Conservation (phyloP, 1,140 invertebrate genomes). For the Berghia stephanieae region DNA sequence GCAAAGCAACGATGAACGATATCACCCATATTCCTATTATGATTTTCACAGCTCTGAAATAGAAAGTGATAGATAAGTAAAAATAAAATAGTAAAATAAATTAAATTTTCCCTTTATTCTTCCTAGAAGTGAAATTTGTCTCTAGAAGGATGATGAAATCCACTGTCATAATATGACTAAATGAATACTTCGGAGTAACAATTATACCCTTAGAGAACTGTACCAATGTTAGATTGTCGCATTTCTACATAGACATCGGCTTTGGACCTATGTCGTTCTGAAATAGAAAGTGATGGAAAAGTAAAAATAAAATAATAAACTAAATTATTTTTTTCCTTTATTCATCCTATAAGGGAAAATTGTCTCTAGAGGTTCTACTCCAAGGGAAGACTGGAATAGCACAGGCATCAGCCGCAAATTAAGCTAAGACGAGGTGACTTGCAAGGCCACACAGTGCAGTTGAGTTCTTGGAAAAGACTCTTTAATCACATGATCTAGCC, state of each 20-base stretch:
- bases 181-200: neutral
- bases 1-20: conserved; percentile 80
- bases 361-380: too few species aligned
- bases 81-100: conserved; percentile 86
- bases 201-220: neutral
- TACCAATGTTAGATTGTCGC: neutral
- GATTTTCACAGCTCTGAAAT: conserved; percentile 80
- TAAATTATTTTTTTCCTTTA: too few species aligned
- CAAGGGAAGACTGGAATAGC: conserved; percentile 5
- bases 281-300: conserved; percentile 84
- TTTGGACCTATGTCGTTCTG: conserved; percentile 81
- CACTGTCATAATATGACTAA: neutral
- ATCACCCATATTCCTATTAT: conserved; percentile 83
- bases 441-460: too few species aligned
- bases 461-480: too few species aligned
- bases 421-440: too few species aligned
- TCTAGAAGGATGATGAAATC: conserved; percentile 17
- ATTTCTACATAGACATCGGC: too few species aligned
- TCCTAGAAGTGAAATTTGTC: too few species aligned
- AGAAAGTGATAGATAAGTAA: conserved; percentile 84
- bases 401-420: too few species aligned
- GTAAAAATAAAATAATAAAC: conserved; percentile 85
- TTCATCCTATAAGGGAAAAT: too few species aligned
- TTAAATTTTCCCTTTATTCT: too few species aligned
- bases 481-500: too few species aligned